Evolutionary conservation across 1,140 invertebrate genomes (phyloP).

Genomic region (Pseudomyrmex sp.): DNA sequence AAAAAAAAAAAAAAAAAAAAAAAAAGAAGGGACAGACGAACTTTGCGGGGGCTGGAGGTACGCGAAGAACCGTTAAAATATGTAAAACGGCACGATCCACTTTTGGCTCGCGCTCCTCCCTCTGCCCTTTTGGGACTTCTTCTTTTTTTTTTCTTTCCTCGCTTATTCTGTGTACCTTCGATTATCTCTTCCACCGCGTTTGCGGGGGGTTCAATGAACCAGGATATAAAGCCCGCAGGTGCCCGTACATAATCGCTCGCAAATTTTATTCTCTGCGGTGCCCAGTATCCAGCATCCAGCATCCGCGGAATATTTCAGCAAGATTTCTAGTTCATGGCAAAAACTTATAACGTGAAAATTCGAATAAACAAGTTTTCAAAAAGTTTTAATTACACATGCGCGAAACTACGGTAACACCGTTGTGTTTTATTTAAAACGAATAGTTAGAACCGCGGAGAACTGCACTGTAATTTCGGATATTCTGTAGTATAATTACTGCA

Average conservation of each 20-base stretch:
- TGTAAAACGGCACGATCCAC: conserved; percentile 77
- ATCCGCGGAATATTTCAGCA: background rate
- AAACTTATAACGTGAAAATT: conserved; percentile 7
- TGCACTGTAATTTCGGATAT: too few species aligned
- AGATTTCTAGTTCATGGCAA: background rate
- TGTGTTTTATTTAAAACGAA: too few species aligned
- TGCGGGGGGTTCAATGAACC: conserved; percentile 76
- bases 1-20: conserved; percentile 25
- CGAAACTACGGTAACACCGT: too few species aligned
- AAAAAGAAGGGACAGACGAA: conserved; percentile 36
- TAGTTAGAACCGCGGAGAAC: too few species aligned
- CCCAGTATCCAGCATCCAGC: background rate
- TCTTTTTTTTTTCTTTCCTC: conserved; percentile 61
- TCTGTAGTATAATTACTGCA: background rate
- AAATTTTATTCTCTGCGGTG: conserved; percentile 18
- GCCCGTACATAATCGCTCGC: conserved; percentile 41
- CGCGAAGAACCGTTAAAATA: conserved; percentile 81
- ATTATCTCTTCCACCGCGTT: conserved; percentile 73
- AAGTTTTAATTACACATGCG: too few species aligned
- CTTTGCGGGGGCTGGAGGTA: conserved; percentile 61
- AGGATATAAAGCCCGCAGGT: conserved; percentile 68
- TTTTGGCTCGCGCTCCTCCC: conserved; percentile 61
- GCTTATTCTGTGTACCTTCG: conserved; percentile 73
- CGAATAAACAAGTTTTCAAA: background rate
- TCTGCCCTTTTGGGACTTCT: conserved; percentile 67